Conservation (phyloP, 2,113 vertebrate genomes). For the Heterochromis multidens region DNA sequence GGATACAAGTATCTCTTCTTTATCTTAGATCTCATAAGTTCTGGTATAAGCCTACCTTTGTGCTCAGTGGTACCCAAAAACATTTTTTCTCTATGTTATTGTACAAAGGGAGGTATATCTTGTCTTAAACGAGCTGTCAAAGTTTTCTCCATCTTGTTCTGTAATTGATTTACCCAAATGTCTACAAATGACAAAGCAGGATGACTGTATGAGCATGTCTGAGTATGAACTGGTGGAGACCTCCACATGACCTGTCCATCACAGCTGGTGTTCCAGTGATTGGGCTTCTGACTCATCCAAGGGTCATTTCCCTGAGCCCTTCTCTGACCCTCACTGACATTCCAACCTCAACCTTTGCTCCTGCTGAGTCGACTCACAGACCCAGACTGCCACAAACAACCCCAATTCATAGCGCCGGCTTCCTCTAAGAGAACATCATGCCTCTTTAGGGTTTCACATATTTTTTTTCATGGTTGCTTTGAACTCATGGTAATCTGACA, state of each 20-base stretch:
- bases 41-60: background rate
- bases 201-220: background rate
- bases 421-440: background rate
- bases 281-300: slow-evolving; percentile 15
- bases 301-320: slow-evolving; percentile 24
- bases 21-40: background rate
- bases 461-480: slow-evolving; percentile 31
- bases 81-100: background rate
- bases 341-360: slow-evolving; percentile 82
- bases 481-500: slow-evolving; percentile 23
- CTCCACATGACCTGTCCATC: slow-evolving; percentile 59
- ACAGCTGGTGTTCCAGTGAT: slow-evolving; percentile 61
- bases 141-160: background rate
- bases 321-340: slow-evolving; percentile 67
- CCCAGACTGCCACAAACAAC: slow-evolving; percentile 26
- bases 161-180: background rate
- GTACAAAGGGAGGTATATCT: background rate
- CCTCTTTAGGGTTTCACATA: slow-evolving; percentile 7
- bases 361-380: slow-evolving; percentile 74
- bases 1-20: background rate
- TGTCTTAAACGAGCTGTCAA: background rate
- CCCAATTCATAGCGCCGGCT: slow-evolving; percentile 7
- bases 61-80: background rate
- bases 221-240: background rate
- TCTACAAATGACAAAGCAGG: background rate